These are phyloP conservation scores for Acromyrmex echinatior DNA, from an alignment of 1,140 invertebrate species.

Conservation along the genomic window DNA sequence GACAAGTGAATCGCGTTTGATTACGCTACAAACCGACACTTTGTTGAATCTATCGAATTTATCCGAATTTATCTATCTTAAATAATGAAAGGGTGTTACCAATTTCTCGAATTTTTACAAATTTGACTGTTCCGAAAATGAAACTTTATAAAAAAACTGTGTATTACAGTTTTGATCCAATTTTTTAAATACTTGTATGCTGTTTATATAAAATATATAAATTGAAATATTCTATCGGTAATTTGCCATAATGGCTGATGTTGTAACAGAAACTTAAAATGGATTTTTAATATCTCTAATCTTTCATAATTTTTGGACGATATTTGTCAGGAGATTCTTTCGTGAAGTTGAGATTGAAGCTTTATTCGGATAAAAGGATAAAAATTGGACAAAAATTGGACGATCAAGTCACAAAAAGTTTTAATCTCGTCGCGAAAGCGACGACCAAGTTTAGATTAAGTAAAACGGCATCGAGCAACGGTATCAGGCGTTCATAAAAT, in stretches of 20 bases:
- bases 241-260: not conserved
- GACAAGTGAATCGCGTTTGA: slow-evolving; percentile 17
- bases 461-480: slow-evolving; percentile 21
- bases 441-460: slow-evolving; percentile 40
- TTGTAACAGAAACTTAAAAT: not conserved
- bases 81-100: not conserved
- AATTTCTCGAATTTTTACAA: not conserved
- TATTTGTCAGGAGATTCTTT: not conserved
- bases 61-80: not conserved
- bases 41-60: not conserved
- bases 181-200: slow-evolving; percentile 2
- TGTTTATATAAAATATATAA: slow-evolving; percentile 19
- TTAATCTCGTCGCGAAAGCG: slow-evolving; percentile 24
- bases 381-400: slow-evolving; percentile 1
- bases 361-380: not conserved
- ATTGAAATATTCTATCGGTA: not conserved
- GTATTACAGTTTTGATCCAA: not conserved
- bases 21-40: not conserved
- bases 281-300: slow-evolving; percentile 13
- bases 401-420: slow-evolving; percentile 16
- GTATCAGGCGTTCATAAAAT: slow-evolving; percentile 18
- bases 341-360: not conserved
- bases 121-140: not conserved
- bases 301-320: not conserved
- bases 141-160: not conserved